phyloP scores from a whole-genome alignment of 2,113 vertebrate species.

The Neotragus pygmaeus region DNA sequence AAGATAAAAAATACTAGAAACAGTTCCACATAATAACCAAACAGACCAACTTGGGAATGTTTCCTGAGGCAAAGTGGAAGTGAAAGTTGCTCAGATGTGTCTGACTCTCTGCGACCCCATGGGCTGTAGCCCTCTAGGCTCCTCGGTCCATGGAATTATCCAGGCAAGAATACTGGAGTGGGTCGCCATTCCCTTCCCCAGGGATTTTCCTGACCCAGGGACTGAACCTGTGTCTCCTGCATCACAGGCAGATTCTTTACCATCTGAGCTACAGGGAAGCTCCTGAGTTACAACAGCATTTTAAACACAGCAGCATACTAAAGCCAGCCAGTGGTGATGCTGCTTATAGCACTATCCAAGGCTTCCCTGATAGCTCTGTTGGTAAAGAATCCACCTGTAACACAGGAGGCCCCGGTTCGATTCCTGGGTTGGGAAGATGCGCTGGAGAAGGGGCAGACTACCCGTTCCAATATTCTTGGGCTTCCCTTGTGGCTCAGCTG shows the following conservation, averaged over 20 bases:
- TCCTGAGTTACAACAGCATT: background rate
- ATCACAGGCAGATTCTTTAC: background rate
- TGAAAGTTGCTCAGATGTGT: background rate
- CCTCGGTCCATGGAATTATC: background rate
- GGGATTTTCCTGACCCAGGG: background rate
- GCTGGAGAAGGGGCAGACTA: background rate
- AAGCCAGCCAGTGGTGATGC: background rate
- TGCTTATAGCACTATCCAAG: background rate
- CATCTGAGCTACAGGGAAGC: background rate
- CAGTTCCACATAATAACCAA: background rate
- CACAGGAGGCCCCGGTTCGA: fast-evolving
- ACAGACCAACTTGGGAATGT: background rate
- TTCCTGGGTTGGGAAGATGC: background rate
- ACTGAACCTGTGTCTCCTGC: background rate
- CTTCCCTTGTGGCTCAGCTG: background rate
- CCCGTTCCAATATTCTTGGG: background rate
- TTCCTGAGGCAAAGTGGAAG: background rate
- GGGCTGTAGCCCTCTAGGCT: background rate
- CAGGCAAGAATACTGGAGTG: background rate
- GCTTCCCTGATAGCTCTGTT: background rate
- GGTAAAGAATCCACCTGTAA: background rate
- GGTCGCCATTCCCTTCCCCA: background rate
- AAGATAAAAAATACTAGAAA: background rate
- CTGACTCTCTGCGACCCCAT: background rate
- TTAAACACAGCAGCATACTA: background rate